Percentiles rank a stretch among this genome's conserved stretches.
Conservation (phyloP, 2,797 vertebrate genomes). For the Falco concolor region DNA sequence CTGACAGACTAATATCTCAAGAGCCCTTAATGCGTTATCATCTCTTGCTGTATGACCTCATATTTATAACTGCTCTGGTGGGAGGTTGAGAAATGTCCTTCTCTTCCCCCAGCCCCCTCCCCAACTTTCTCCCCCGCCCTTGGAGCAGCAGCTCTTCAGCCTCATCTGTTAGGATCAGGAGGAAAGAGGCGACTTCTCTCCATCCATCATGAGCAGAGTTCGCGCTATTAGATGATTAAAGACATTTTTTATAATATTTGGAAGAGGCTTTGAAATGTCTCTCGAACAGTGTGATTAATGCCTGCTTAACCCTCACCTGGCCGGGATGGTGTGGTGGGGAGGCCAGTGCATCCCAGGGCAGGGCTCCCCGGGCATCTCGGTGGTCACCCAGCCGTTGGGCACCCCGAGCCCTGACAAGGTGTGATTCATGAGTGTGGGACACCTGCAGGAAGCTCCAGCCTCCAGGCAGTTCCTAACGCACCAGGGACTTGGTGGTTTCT, state of each 20-base stretch:
- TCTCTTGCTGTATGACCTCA: constrained; percentile 73
- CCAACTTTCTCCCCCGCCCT: not conserved
- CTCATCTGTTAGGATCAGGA: constrained; percentile 63
- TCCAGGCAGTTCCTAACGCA: constrained; percentile 53
- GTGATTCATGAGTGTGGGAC: constrained; percentile 55
- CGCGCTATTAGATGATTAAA: constrained; percentile 72
- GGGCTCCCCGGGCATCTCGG: not conserved
- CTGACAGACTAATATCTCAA: constrained; percentile 76
- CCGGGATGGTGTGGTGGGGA: not conserved
- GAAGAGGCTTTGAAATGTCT: constrained; percentile 66
- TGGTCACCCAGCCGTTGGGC: not conserved
- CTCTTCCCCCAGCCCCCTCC: not conserved
- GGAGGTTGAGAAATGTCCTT: constrained; percentile 70
- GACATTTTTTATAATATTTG: constrained; percentile 75
- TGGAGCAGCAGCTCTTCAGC: constrained; percentile 40
- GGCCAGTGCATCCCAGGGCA: not conserved
- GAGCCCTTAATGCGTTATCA: constrained; percentile 75
- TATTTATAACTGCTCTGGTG: constrained; percentile 73
- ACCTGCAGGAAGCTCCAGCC: constrained; percentile 66
- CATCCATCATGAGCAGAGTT: constrained; percentile 64
- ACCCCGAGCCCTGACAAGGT: constrained; percentile 51
- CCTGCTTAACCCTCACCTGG: constrained; percentile 62
- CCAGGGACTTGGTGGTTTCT: constrained; percentile 62
- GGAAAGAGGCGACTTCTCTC: constrained; percentile 52
- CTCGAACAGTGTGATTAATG: constrained; percentile 73